Evolutionary conservation across 2,113 vertebrate genomes (phyloP), one percentile per base, ranked within the genome.

Genomic region (Pterocles orientalis): DNA sequence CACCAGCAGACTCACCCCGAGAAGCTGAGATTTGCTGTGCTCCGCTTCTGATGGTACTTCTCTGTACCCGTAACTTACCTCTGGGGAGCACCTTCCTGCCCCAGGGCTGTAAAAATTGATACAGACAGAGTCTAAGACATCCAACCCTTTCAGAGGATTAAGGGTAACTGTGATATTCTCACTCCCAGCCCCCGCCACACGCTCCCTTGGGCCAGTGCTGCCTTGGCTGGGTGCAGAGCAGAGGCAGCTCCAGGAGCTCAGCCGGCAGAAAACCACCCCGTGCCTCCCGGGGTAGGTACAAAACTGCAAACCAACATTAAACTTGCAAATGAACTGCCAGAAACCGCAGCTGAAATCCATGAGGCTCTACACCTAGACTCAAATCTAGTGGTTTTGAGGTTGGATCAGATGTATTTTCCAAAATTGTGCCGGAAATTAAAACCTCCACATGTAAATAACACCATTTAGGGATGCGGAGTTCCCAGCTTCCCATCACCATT

Each of bases 141-240:
- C 64, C 56, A 65, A 3, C 3, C 3, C n/a, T 66, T n/a, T 23
- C 68, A 39, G 28, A 45, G 13, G 50, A 76, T 12, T 9, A n/a
- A 39, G 41, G 36, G 13, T 10, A 17, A 8, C 20, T 76, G 60
- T 60, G 24, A 13, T 9, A 33, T 21, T 24, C n/a, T 5, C 1
- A 1, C 21, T 57, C 34, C 39, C 65, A 82, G 34, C 20, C 60
- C 26, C 45, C 28, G 21, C 0, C 33, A 16, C 56, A 23, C 0
- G 0, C 10, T 24, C 56, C 62, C 45, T 31, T 14, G 36, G 29
- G 36, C 33, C 56, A 58, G 54, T 4, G 3, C 25, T 61, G 54
- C 51, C 43, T 45, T 41, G 0, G 0, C 36, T 0, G 1, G 3
- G 57, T 2, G 1, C 0, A 1, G 43, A 51, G 75, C 66, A 47